A percentile compares a stretch with the other conserved stretches of the same genome.
Evolutionary conservation across 2,888 invertebrate species (phyloP).

Genomic region (Pandemis cinnamomeana): DNA sequence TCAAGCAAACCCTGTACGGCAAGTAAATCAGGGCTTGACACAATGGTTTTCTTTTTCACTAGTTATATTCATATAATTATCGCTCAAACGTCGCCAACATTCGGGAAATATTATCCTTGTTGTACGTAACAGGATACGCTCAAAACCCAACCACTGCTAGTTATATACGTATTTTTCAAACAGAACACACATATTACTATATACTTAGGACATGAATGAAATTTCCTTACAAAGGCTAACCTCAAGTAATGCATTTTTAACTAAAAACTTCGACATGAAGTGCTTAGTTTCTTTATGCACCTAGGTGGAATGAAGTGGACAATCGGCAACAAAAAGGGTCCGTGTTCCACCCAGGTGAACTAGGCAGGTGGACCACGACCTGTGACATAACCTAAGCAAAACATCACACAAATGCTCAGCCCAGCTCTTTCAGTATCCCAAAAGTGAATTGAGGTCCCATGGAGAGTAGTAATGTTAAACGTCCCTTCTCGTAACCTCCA

Average conservation of each 20-base stretch:
- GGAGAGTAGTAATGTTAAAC: background rate
- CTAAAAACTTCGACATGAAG: background rate
- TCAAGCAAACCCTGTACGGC: too few species aligned
- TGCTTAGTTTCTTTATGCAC: background rate
- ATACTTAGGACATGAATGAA: background rate
- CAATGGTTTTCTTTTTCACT: background rate
- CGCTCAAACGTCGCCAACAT: background rate
- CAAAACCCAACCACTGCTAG: background rate
- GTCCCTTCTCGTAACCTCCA: background rate
- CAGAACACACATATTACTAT: background rate
- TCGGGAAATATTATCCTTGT: background rate
- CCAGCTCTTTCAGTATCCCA: background rate
- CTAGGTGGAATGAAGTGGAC: too few species aligned
- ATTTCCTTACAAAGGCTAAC: background rate
- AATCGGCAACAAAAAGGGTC: too few species aligned
- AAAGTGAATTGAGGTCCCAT: background rate
- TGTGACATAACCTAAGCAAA: too few species aligned
- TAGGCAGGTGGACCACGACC: too few species aligned
- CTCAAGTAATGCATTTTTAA: slow-evolving; percentile 3
- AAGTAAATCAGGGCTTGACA: background rate
- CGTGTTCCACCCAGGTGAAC: too few species aligned
- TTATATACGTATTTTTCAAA: background rate
- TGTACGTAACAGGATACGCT: background rate
- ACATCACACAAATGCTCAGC: too few species aligned
- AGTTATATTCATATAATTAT: background rate